Evolutionary conservation across 2,888 invertebrate genomes (phyloP), one percentile per base, ranked within the genome.

Genomic region (Pardosa pseudoannulata): DNA sequence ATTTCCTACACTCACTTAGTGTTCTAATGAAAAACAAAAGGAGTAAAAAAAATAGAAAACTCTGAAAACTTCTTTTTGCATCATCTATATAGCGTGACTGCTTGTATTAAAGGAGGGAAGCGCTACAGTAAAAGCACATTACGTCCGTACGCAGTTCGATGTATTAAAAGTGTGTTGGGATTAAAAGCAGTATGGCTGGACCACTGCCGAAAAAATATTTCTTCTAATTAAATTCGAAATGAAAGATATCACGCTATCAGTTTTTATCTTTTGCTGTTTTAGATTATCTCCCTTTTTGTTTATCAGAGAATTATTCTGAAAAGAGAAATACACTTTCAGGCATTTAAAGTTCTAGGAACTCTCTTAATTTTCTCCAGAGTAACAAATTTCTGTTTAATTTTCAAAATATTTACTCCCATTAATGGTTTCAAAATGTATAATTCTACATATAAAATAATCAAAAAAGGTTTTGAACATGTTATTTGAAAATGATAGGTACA

Each of bases 161-260:
- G 78, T 73, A 83, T 83, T 83, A 56, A 83, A 83, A 76, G 78
- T 36, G 36, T 16, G 32, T 13, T 27, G 68, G 62, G 50, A 70
- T 81, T 81, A 74, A 39, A 73, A 74, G 28, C 70, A 41, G 50
- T 28, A 23, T 56, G 62, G 39, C 29, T 41, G 65, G 46, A 39
- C 5, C 9, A 29, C 9, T 62, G 36, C 28, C 32, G 29, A 50
- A 28, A 56, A 83, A 83, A 83, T 65, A 65, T 13, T 64, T 73
- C 64, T 80, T 36, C 67, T 72, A 78, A 83, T 83, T 83, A 83
- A 83, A 78, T 83, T 28, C 67, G 72, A 72, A 83, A 83, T 83
- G 83, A 72, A 78, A 50, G 28, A 39, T 5, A 67, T 78, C 83
- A 83, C 83, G 83, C 78, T 29, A 78, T 11, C n/a, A 23, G 62